Evolutionary conservation across 2,113 vertebrate species (phyloP), one percentile per base, ranked within the genome.

Genomic region (Plecotus auritus): DNA sequence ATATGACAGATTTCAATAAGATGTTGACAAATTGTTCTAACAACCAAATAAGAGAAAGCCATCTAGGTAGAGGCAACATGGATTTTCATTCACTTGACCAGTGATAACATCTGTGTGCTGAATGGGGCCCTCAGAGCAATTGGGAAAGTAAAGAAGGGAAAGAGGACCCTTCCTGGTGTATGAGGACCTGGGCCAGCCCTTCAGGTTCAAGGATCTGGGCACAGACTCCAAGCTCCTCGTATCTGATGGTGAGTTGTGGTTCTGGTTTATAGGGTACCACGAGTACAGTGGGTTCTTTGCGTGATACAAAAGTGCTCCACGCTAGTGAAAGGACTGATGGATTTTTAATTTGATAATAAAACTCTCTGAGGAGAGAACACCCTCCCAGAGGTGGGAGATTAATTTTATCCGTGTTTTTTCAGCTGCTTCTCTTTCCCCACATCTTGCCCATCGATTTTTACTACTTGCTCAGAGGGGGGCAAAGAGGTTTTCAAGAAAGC

Each of bases 91-190:
- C 28, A 4, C 17, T 7, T 47, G 45, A 20, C 4, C 45, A 47
- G 16, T 5, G 64, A 20, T 45, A 11, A 16, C 4, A 8, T 18
- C 26, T 54, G 35, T 59, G 81, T 85, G 69, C 76, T 26, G 56
- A 59, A 92, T 76, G 83, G 83, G 0, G 61, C 12, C 35, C 49
- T 85, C 16, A 9, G 42, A 74, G 61, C 47, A 1, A 42, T 80
- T 89, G 72, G 91, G 86, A 78, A 90, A 93, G 80, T 12, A 74
- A 80, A 28, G 85, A 16, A 81, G 76, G 81, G 56, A 23, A 54
- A 67, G 9, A 72, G 47, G 49, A 11, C 0, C n/a, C 66, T 0
- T 28, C 26, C 30, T 14, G 30, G 32, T 28, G 13, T 32, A 7
- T 35, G 6, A 54, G 18, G 7, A 11, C 13, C 1, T 1, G 54